Evolutionary conservation across 1,140 invertebrate species (phyloP), one percentile per base, ranked within the genome.

Genomic region (Platorchestia sp.): DNA sequence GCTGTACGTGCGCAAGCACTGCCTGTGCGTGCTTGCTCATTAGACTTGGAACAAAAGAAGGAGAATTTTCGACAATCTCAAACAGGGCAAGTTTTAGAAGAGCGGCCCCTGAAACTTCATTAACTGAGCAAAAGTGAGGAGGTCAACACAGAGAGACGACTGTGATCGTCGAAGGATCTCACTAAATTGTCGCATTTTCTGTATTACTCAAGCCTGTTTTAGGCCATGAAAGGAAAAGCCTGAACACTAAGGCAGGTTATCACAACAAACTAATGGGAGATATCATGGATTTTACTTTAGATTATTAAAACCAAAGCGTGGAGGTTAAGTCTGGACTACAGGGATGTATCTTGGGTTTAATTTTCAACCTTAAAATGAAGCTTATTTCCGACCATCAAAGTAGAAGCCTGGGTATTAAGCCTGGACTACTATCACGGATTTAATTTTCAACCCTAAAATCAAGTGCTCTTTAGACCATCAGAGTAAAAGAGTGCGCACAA

Each of bases 11-110:
- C 36, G 59, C 59, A 75, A 75, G 59, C 59, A 75, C 14, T 22
- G 59, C 59, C 27, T 75, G 59, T 75, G 14, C 59, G 59, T 36
- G 59, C 59, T 75, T 75, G 59, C 59, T 75, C 59, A 75, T 75
- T 75, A 75, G 59, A 75, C 59, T 75, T 75, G 59, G 59, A 75
- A 75, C 59, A 75, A 75, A 75, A 75, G 59, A 75, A 75, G 27
- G 59, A 75, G 47, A 75, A 75, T 75, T 75, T 75, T 75, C 27
- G 59, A 75, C 59, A 75, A 36, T 75, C 59, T 75, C 59, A 75
- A 75, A 75, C 59, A 75, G 1, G 59, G 14, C 59, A 75, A 75
- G 59, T 75, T 75, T 75, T 75, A 75, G 59, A 75, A 75, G 27
- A 75, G 59, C 27, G 27, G 59, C 59, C 27, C 59, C 10, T 75